Evolutionary conservation across 2,797 vertebrate species (phyloP).

Genomic region (Acomys russatus): DNA sequence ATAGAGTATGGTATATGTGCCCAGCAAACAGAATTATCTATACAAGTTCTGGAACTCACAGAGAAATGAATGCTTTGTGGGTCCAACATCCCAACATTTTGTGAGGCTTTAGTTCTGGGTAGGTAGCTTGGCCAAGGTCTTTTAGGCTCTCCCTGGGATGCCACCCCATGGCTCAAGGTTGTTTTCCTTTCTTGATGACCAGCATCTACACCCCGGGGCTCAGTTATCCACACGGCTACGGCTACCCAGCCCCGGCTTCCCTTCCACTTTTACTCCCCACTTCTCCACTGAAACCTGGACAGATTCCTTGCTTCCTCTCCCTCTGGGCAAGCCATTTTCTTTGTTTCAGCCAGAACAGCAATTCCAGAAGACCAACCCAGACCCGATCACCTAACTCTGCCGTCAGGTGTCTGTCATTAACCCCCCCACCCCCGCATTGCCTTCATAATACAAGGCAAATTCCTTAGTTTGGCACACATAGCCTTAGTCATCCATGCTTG

Average conservation of each 20-base stretch:
- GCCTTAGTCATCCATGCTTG: neutral
- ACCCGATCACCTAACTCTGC: constrained; percentile 1
- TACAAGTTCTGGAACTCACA: neutral
- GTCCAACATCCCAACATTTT: neutral
- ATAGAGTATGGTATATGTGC: neutral
- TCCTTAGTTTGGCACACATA: neutral
- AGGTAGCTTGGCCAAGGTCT: neutral
- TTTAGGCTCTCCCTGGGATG: neutral
- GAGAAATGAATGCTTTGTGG: neutral
- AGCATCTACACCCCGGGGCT: neutral
- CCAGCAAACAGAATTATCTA: neutral
- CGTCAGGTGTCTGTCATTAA: neutral
- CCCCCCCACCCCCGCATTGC: neutral
- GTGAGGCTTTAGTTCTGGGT: neutral
- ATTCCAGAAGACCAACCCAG: neutral
- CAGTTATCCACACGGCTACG: fast-evolving
- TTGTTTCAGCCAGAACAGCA: neutral
- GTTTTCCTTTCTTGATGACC: neutral
- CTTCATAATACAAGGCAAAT: constrained; percentile 7
- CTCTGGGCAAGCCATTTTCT: neutral
- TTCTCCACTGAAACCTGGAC: fast-evolving
- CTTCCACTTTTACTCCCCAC: fast-evolving
- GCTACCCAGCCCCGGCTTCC: too few species aligned
- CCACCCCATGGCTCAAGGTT: neutral
- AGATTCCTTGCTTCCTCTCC: neutral